Base-by-base conservation (phyloP, 2,113 vertebrate genomes). In the Tenebrosternarchus preto region DNA sequence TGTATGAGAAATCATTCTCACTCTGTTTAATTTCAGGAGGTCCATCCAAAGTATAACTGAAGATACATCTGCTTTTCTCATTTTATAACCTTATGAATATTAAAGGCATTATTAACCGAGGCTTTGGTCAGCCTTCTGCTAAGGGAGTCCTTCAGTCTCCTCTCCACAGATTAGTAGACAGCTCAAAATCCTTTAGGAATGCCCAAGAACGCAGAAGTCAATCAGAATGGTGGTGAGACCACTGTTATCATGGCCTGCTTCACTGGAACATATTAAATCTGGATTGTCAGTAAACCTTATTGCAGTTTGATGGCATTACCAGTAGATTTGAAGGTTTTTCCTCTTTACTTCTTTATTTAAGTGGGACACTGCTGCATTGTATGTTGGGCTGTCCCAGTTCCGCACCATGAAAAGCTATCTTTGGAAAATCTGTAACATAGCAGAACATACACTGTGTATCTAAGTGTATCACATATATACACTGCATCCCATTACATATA, bases 1-100 rank as follows among this genome's bases (percentile, higher is more conserved):
- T 59, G 53, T 33, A 33, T 15, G 16, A 33, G 31, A 71, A 19
- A 46, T 12, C 55, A 27, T 11, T 20, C 57, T 61, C 17, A 20
- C 17, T 29, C 43, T 2, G 6, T 61, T 31, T 22, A 20, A n/a
- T n/a, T n/a, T n/a, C n/a, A n/a, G n/a, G n/a, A n/a, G n/a, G 53
- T 20, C 46, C 36, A 15, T 55, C 39, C 69, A 59, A 67, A 25
- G 53, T 4, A 20, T 20, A 67, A 29, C 63, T 7, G 19, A 50
- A 27, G 8, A 27, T 20, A 24, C 29, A 4, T 36, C 6, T 22
- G 50, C 11, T 1, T 20, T 25, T 39, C 31, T 77, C 31, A 7
- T 39, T 57, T 25, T 11, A 59, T 39, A 17, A 6, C 11, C 53
- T 29, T 69, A n/a, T 59, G 57, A 69, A 69, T 78, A 59, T 69